Evolutionary conservation across 1,140 invertebrate genomes (phyloP).

Genomic region (Nephotettix cincticeps): DNA sequence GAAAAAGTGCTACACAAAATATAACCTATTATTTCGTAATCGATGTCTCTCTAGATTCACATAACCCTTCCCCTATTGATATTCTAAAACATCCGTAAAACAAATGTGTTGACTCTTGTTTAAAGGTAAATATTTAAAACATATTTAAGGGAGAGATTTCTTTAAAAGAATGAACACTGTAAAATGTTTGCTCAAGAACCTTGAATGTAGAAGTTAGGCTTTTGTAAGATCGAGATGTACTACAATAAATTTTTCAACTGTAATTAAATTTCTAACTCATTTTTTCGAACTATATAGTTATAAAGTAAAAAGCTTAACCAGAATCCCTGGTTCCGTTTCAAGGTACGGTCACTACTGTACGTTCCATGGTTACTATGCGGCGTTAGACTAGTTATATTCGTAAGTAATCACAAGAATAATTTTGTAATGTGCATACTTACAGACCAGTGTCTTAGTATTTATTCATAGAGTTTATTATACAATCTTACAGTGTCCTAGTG

Average conservation of each 20-base stretch:
- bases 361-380: conserved; percentile 9
- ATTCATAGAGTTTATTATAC: conserved; percentile 23
- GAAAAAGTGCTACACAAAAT: no score
- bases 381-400: conserved; percentile 4
- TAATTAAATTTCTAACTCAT: neutral
- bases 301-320: no score
- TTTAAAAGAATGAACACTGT: neutral
- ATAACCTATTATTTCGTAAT: no score
- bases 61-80: no score
- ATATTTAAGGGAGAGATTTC: no score
- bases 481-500: conserved; percentile 17
- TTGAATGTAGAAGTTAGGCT: neutral
- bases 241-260: neutral
- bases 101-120: no score
- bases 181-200: neutral
- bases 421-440: conserved; percentile 32
- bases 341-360: neutral
- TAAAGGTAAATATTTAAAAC: no score
- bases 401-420: conserved; percentile 22
- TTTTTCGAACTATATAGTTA: neutral
- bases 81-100: no score
- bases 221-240: neutral
- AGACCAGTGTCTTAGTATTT: conserved; percentile 28
- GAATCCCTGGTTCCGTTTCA: conserved; percentile 3
- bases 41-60: no score